Conservation (phyloP, 2,888 invertebrate species). For the Stratiomys singularior region DNA sequence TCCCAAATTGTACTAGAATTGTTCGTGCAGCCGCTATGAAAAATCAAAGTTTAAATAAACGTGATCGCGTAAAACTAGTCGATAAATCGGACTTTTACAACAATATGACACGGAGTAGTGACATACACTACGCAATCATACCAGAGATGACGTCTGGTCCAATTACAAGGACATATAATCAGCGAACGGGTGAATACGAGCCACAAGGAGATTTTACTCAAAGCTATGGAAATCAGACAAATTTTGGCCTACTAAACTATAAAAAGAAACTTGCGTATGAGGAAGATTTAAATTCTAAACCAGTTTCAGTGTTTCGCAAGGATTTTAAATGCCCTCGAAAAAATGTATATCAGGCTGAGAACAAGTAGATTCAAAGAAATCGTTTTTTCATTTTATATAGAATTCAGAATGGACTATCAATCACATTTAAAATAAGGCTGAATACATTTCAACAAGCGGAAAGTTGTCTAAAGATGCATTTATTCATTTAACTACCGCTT, state of each 20-base stretch:
- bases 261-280: background rate
- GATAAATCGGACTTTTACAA: conserved; percentile 29
- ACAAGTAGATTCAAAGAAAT: background rate
- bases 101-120: conserved; percentile 45
- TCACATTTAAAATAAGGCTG: no score
- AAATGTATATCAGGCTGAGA: background rate
- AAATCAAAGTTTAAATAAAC: conserved; percentile 5
- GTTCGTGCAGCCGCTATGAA: background rate
- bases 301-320: background rate
- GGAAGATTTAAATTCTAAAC: background rate
- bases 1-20: background rate
- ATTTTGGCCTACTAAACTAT: conserved; percentile 34
- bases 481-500: no score
- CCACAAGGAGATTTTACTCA: conserved; percentile 30
- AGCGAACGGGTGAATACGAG: background rate
- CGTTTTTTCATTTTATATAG: background rate
- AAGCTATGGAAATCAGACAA: conserved; percentile 42
- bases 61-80: conserved; percentile 21
- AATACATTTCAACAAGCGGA: no score
- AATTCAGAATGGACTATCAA: no score
- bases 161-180: background rate
- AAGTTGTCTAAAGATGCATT: no score
- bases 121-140: conserved; percentile 28
- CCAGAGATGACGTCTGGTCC: background rate
- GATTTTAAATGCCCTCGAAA: background rate